A percentile compares a stretch with the other conserved stretches of the same genome.
Evolutionary conservation across 2,797 vertebrate species (phyloP).

Genomic region (Pseudocheirus occidentalis): DNA sequence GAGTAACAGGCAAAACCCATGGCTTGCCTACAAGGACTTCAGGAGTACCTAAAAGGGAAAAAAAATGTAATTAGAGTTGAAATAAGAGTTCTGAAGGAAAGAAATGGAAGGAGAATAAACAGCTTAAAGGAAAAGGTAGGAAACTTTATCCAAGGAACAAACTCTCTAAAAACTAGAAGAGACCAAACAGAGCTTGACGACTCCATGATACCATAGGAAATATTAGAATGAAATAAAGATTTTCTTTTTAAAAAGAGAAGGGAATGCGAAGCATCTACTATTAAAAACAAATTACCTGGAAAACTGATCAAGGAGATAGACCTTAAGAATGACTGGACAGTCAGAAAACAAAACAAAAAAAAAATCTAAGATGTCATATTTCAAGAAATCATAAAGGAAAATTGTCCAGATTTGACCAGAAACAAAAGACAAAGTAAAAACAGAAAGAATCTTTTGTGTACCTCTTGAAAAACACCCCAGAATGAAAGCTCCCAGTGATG

Average conservation of each 20-base stretch:
- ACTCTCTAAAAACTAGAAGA: not conserved
- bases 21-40: not conserved
- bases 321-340: too few species aligned
- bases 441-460: not conserved
- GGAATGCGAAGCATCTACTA: not conserved
- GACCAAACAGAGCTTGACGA: not conserved
- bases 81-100: not conserved
- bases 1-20: too few species aligned
- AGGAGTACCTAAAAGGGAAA: not conserved
- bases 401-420: not conserved
- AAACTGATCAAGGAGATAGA: too few species aligned
- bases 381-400: not conserved
- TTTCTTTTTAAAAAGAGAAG: not conserved
- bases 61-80: not conserved
- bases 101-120: not conserved
- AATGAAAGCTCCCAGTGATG: not conserved
- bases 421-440: not conserved
- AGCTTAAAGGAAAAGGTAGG: not conserved
- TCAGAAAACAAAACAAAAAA: not conserved
- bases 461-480: not conserved
- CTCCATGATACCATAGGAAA: not conserved
- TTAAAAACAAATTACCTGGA: too few species aligned
- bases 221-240: too few species aligned
- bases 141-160: not conserved
- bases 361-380: not conserved